Evolutionary conservation across 2,888 invertebrate species (phyloP), one percentile per base, ranked within the genome.

Genomic region (Frankliniella fusca): DNA sequence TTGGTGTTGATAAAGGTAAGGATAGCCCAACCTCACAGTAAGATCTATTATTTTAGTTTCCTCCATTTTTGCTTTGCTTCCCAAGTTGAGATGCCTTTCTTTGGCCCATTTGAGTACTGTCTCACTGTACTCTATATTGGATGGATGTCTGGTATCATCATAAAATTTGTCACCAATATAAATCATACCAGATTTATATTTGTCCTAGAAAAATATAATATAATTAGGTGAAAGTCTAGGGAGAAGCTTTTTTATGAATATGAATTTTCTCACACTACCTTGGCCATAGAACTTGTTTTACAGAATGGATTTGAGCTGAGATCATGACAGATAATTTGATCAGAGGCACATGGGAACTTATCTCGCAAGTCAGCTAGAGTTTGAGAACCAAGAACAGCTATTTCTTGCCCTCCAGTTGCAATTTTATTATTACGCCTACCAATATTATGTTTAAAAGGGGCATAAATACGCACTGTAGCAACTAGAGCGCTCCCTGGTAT

Each of bases 1-100:
- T 88, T 96, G 95, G 89, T 98, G 98, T 83, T 94, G 91, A 89
- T 95, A 98, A 0, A 98, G 91, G 90, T 93, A 93, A 0, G 93
- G 93, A 86, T 90, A 91, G 0, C 93, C 93, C 83, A 92, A 88
- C 81, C 89, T 88, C n/a, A 90, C 84, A 0, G 84, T 84, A 38
- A 92, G 85, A 83, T 89, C 88, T 27, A 84, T 82, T 65, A 90
- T 84, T n/a, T 82, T 83, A 1, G 85, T 85, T 18, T 87, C 86
- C 85, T 92, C 91, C 93, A 94, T 93, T 18, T 85, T 84, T 0
- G 87, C 88, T 23, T 89, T 89, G 80, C 89, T 86, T 84, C 92
- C 91, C 0, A 89, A 86, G 9, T 90, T 90, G 76, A 90, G 85
- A 84, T 88, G 85, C 84, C 87, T 86, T 0, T 87, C 86, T n/a